Base-by-base conservation (phyloP, 2,797 vertebrate genomes). In the Pangasius sanitwongsei region DNA sequence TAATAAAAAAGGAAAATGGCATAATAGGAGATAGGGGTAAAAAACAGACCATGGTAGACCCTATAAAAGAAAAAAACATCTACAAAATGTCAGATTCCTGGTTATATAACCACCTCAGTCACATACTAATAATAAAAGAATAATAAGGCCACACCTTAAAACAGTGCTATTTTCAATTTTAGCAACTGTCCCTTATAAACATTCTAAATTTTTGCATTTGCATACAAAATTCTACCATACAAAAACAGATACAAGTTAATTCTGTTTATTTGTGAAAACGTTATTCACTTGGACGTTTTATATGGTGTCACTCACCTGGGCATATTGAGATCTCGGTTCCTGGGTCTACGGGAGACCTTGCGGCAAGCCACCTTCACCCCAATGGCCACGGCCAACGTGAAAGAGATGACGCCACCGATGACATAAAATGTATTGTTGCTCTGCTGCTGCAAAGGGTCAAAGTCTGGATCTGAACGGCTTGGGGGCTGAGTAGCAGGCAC, bases 371-470 rank as follows among this genome's bases (percentile, higher is more conserved):
- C 96, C 92, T 97, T 96, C 90, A 97, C 95, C 34, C 97, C 97
- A 61, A 98, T 96, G 0, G 97, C 97, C 91, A 97, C 95, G 65
- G 96, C 96, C 92, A 98, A 94, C 6, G 97, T 97, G 94, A 98
- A 97, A 93, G 97, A 97, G 94, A 98, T 97, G 93, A 98, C 97
- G 0, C 97, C 97, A 48, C 97, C 97, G 55, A 98, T 97, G 92
- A 98, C 97, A 0, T 97, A 98, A 81, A 96, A 97, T 1, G 97
- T 98, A 87, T 97, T 98, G 95, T 86, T 96, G 94, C 92, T 96
- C 87, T 96, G 96, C 91, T 96, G 95, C 92, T 95, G 94, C 55
- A 97, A 95, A 63, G 92, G 95, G 93, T 97, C 95, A 4, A 96
- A 96, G 89, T 96, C 91, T 20, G 96, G 96, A 93, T 95, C 92